These are phyloP conservation scores for Tupaia tana DNA, from an alignment of 2,113 vertebrate genomes.

Conservation along the genomic window DNA sequence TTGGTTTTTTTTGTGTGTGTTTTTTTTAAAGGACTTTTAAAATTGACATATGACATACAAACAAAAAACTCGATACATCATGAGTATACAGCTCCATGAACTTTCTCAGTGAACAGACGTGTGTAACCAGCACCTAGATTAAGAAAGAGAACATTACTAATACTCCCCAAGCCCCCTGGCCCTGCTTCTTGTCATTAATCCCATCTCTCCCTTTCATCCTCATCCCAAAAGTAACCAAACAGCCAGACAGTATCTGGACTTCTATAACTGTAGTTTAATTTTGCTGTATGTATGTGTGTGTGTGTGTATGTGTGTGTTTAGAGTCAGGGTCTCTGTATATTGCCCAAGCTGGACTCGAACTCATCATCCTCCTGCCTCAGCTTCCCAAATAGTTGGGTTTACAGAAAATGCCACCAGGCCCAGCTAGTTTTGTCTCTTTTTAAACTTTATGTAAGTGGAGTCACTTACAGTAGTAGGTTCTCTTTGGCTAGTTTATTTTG, in stretches of 20 bases:
- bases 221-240: background rate
- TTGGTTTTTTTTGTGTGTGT: background rate
- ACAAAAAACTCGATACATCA: background rate
- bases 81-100: background rate
- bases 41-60: background rate
- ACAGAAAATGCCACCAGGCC: too few species aligned
- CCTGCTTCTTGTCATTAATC: background rate
- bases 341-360: too few species aligned
- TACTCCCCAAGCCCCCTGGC: background rate
- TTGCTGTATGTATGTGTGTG: background rate
- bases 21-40: constrained; percentile 21
- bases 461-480: background rate
- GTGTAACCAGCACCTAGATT: background rate
- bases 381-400: too few species aligned
- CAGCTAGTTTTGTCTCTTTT: background rate
- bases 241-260: background rate
- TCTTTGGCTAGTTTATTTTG: background rate
- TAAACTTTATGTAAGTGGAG: constrained; percentile 5
- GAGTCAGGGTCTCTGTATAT: too few species aligned
- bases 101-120: background rate
- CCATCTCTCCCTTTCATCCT: fast-evolving
- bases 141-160: background rate
- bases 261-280: background rate
- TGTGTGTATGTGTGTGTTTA: too few species aligned
- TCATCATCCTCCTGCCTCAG: too few species aligned